Conservation (phyloP, 2,113 vertebrate species). For the Murina feae region DNA sequence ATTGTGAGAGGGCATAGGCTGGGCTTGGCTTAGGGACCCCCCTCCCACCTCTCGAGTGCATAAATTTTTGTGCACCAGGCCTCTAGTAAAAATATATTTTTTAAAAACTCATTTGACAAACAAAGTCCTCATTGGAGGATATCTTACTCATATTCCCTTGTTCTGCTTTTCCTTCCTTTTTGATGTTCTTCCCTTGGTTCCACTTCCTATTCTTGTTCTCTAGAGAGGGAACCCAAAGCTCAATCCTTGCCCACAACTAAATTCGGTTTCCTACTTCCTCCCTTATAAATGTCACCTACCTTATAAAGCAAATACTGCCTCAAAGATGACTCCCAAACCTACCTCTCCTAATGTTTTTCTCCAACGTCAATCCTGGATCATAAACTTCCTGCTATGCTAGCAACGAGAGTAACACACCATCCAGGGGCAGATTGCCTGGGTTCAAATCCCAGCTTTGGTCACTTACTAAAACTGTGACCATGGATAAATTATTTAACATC, state of each 20-base stretch:
- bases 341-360: background rate
- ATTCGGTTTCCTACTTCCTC: background rate
- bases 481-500: background rate
- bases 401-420: background rate
- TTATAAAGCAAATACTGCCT: background rate
- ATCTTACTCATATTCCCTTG: background rate
- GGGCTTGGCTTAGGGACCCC: no score
- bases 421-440: background rate
- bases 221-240: background rate
- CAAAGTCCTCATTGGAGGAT: background rate
- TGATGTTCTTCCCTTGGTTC: background rate
- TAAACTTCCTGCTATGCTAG: background rate
- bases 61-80: no score
- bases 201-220: background rate
- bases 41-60: no score
- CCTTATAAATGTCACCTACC: constrained; percentile 3
- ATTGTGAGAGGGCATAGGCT: no score
- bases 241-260: background rate
- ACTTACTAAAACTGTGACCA: background rate
- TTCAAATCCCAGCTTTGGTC: background rate
- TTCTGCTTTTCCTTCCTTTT: background rate
- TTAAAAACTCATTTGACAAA: background rate
- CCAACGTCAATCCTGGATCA: background rate
- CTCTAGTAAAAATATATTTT: no score
- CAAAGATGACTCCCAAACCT: constrained; percentile 5